Base-by-base conservation (phyloP, 2,888 invertebrate species). In the Drosophila infuscata region DNA sequence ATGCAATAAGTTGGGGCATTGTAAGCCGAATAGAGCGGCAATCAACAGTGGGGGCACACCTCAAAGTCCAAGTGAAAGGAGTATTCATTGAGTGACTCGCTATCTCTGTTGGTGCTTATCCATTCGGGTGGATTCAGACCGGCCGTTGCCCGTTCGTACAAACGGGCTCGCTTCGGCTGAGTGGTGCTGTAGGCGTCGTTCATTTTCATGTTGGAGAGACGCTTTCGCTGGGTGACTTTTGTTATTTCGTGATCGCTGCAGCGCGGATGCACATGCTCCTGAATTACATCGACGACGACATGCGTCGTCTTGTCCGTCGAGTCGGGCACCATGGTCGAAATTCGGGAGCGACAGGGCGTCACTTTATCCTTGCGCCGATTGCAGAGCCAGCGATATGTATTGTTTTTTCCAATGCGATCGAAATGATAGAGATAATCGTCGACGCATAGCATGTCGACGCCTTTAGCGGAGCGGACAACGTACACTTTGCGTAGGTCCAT, bases 371-470 rank as follows among this genome's bases (percentile, higher is more conserved):
- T 91, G 33, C 91, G 86, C 15, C 85, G 84, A 65, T 88, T 91
- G 70, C 91, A 92, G 2, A 91, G 91, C 91, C 91, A 92, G 3
- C 91, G 89, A 61, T 90, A 92, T 12, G 91, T 82, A 43, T 86
- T 90, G 36, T 81, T 81, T 17, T 88, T 89, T 12, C 89, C 87
- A 46, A 88, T 83, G 53, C 92, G 91, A 53, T 92, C 91, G 51
- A 90, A 92, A 69, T 92, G 91, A 76, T 88, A 92, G 3, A 92
- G 82, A 66, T 76, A 92, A 49, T 88, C 87, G 53, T 91, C 91
- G 8, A 92, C 91, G 63, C 91, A 89, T 2, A 92, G 74, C 91
- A 92, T 91, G 64, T 92, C 92, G n/a, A 90, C 86, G 46, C 91
- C 91, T 63, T 92, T 92, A 33, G 91, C 91, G 32, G 91, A 92